A percentile compares a stretch with the other conserved stretches of the same genome.
Evolutionary conservation across 1,140 invertebrate genomes (phyloP).

Genomic region (Vollenhovia emeryi): DNA sequence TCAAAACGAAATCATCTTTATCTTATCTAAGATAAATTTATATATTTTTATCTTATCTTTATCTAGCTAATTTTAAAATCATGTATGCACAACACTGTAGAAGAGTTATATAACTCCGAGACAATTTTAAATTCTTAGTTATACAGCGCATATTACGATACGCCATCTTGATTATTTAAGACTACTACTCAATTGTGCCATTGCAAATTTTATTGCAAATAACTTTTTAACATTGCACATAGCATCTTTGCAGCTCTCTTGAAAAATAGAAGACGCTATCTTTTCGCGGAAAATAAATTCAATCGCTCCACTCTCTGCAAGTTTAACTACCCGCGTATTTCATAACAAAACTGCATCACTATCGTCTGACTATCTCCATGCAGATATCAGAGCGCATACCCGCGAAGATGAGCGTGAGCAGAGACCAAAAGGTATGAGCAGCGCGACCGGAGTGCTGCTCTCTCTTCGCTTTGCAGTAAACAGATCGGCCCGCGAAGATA

Average conservation of each 20-base stretch:
- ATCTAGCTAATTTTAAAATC: no score
- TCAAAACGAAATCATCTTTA: no score
- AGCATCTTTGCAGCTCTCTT: not conserved
- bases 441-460: not conserved
- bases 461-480: not conserved
- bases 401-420: not conserved
- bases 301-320: not conserved
- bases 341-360: constrained; percentile 26
- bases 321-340: constrained; percentile 18
- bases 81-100: no score
- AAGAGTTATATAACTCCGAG: not conserved
- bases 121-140: not conserved
- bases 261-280: not conserved
- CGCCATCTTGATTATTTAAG: not conserved
- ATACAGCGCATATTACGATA: not conserved
- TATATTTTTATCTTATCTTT: no score
- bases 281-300: not conserved
- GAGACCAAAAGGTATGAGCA: constrained; percentile 31
- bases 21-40: no score
- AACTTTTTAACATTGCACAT: not conserved
- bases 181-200: not conserved
- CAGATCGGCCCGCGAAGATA: constrained; percentile 33
- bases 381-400: constrained; percentile 1
- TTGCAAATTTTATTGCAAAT: not conserved
- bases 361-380: constrained; percentile 26